Percentiles rank a stretch among this genome's conserved stretches.
These are phyloP conservation scores for Saccostrea echinata DNA, from an alignment of 1,140 invertebrate genomes.

Conservation along the genomic window DNA sequence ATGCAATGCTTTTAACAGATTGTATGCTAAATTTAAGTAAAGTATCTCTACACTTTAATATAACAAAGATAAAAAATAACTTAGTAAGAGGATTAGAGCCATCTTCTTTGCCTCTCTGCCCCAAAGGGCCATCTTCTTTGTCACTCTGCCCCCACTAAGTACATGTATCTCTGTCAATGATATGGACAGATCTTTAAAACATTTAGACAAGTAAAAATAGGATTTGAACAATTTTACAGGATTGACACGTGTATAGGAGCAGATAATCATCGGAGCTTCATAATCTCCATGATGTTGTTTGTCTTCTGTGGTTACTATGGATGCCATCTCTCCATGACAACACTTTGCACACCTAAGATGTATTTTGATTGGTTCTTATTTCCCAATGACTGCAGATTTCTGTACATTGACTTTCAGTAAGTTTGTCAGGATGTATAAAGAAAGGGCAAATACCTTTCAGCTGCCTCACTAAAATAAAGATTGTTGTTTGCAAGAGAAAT, in stretches of 20 bases:
- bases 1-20: background rate
- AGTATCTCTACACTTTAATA: too few relatives aligned
- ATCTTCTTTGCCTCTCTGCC: too few relatives aligned
- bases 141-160: too few relatives aligned
- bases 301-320: constrained; percentile 73
- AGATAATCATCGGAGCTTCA: constrained; percentile 73
- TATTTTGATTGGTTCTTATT: constrained; percentile 74
- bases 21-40: background rate
- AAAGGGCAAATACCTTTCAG: too few relatives aligned
- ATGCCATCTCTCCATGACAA: constrained; percentile 74
- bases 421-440: background rate
- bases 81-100: background rate
- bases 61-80: too few relatives aligned
- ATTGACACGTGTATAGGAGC: constrained; percentile 76
- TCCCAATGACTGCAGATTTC: constrained; percentile 74
- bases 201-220: background rate
- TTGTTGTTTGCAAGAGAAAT: too few relatives aligned
- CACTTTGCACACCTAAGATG: constrained; percentile 77
- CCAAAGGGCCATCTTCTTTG: too few relatives aligned
- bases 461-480: too few relatives aligned
- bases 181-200: too few relatives aligned
- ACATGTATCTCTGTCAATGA: too few relatives aligned
- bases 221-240: constrained; percentile 62
- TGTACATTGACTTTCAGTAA: constrained; percentile 76
- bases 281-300: constrained; percentile 72